phyloP scores from a whole-genome alignment of 2,888 invertebrate species.

The Lomographa bimaculata region DNA sequence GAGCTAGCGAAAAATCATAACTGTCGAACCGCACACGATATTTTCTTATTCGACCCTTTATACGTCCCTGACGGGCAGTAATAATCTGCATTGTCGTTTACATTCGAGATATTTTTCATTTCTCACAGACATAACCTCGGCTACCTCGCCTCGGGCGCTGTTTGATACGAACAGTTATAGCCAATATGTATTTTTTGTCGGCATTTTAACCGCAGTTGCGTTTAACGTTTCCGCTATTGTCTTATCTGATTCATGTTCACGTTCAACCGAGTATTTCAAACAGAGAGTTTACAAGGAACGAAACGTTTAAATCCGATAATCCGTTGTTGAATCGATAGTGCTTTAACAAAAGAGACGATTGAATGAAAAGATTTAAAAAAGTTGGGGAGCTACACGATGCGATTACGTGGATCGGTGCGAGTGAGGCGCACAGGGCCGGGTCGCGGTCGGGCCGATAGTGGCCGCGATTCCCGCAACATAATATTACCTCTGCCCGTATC shows the following conservation, averaged over 20 bases:
- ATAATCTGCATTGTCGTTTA: conserved; percentile 75
- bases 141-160: conserved; percentile 52
- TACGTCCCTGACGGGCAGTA: conserved; percentile 64
- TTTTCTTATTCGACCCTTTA: conserved; percentile 62
- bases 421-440: conserved; percentile 39
- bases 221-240: conserved; percentile 41
- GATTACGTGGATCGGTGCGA: conserved; percentile 53
- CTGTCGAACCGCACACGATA: conserved; percentile 46
- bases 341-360: conserved; percentile 46
- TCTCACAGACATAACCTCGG: conserved; percentile 58
- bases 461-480: conserved; percentile 63
- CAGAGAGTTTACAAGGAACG: conserved; percentile 35
- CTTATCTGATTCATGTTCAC: conserved; percentile 49
- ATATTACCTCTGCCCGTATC: conserved; percentile 68
- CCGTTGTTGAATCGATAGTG: conserved; percentile 40
- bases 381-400: conserved; percentile 46
- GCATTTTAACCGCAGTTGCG: conserved; percentile 47
- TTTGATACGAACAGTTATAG: conserved; percentile 60
- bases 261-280: conserved; percentile 26
- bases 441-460: conserved; percentile 40
- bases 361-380: conserved; percentile 52
- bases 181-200: conserved; percentile 49
- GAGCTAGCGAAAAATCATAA: conserved; percentile 29
- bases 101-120: conserved; percentile 69
- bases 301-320: conserved; percentile 46